phyloP scores from a whole-genome alignment of 2,888 invertebrate species.

The Cephus pygmeus region DNA sequence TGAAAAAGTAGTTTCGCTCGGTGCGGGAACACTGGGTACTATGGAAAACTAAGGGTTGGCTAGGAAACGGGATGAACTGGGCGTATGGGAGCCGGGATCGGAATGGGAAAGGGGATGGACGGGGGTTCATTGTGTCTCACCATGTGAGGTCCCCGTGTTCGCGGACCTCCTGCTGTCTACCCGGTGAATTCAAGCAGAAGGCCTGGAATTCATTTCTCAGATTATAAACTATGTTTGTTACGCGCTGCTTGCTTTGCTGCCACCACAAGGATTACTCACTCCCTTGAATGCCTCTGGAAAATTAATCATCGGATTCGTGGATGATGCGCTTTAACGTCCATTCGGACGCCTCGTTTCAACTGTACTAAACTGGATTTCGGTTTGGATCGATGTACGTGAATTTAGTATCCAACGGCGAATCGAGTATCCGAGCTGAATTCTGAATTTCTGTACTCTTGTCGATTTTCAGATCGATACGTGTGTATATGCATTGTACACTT shows the following conservation, averaged over 20 bases:
- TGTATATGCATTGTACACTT: no score
- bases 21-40: not conserved
- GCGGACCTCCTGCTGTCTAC: conserved; percentile 48
- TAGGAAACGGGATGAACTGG: not conserved
- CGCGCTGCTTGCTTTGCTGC: conserved; percentile 6
- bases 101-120: conserved; percentile 24
- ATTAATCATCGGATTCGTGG: conserved; percentile 4
- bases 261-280: conserved; percentile 1
- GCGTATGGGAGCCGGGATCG: not conserved
- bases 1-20: not conserved
- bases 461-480: not conserved
- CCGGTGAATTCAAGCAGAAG: conserved; percentile 43
- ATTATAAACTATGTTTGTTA: conserved; percentile 40
- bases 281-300: not conserved
- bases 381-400: not conserved
- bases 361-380: not conserved
- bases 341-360: not conserved
- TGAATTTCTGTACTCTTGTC: not conserved
- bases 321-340: not conserved
- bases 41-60: not conserved
- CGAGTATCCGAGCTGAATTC: not conserved
- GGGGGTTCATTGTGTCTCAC: conserved; percentile 46
- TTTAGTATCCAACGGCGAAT: not conserved
- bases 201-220: conserved; percentile 50
- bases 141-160: conserved; percentile 51